Evolutionary conservation across 1,140 invertebrate species (phyloP), one percentile per base, ranked within the genome.

Genomic region (Ericerus pela): DNA sequence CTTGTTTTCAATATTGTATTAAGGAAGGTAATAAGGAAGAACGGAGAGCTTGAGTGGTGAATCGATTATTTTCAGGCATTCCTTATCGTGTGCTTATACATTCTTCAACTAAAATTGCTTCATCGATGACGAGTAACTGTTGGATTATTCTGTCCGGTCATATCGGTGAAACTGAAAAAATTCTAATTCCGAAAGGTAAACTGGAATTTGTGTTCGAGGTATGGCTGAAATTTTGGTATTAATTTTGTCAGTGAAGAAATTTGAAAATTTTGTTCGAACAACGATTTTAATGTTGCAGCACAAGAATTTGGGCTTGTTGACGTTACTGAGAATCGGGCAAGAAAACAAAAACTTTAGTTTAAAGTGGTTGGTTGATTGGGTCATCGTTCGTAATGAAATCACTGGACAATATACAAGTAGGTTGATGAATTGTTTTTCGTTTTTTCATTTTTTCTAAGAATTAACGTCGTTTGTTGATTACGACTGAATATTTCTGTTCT

Each of bases 291-390:
- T 59, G 56, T 75, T 79, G 52, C 65, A 94, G 88, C 83, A 94
- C 68, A 91, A 93, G 73, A 97, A 99, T 72, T 72, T 99, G 27
- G 96, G 96, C 0, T 78, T 96, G 5, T 70, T 99, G 33, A 96
- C 94, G 11, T 97, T 95, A 1, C 68, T 99, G 54, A 76, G 93
- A 54, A 92, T 99, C 60, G 95, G 95, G 10, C 94, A 97, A 69
- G 91, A 96, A 66, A 95, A 95, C 68, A 79, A 79, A 20, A 92
- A 90, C 5, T 72, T 91, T 12, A 90, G 88, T 22, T 85, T 92
- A 12, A 89, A 94, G 68, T 98, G 93, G 93, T 80, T 95, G 72
- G 80, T 99, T 0, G 95, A 99, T 64, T 85, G 94, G 69, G 81
- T 98, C 4, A 79, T 92, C 22, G 87, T 94, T 29, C 77, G 92